phyloP scores from a whole-genome alignment of 2,888 invertebrate genomes.

The Tinea trinotella region DNA sequence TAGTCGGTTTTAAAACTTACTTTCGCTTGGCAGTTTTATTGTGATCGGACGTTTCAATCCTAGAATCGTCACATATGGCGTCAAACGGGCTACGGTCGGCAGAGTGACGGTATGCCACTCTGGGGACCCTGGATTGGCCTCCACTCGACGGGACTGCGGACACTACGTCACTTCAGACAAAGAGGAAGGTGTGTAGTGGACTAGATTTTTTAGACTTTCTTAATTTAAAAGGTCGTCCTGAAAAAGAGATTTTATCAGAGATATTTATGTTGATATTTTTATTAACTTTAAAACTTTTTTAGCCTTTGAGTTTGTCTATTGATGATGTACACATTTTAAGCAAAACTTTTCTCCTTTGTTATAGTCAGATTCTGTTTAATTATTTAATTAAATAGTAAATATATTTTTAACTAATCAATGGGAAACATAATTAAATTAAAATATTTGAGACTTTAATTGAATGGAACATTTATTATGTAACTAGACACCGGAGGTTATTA shows the following conservation, averaged over 20 bases:
- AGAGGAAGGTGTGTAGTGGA: conserved; percentile 16
- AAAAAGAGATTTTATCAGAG: background rate
- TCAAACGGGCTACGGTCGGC: conserved; percentile 58
- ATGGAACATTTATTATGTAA: conserved; percentile 24
- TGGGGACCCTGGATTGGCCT: conserved; percentile 61
- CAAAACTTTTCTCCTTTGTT: too few relatives aligned
- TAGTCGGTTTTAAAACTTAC: background rate
- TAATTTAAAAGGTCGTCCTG: background rate
- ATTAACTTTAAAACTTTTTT: background rate
- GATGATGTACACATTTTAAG: background rate
- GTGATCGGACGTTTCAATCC: conserved; percentile 35
- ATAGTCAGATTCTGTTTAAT: too few relatives aligned
- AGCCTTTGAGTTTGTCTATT: background rate
- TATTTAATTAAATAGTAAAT: too few relatives aligned
- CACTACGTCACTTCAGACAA: conserved; percentile 17
- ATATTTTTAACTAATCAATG: too few relatives aligned
- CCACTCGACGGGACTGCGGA: conserved; percentile 22
- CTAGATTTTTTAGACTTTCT: conserved; percentile 15
- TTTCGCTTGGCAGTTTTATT: background rate
- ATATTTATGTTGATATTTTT: background rate
- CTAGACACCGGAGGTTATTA: conserved; percentile 61
- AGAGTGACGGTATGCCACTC: conserved; percentile 64
- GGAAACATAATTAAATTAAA: too few relatives aligned
- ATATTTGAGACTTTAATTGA: background rate
- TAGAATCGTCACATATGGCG: conserved; percentile 58